Base-by-base conservation (phyloP, 1,140 invertebrate genomes). In the Trinorchestia longiramus region DNA sequence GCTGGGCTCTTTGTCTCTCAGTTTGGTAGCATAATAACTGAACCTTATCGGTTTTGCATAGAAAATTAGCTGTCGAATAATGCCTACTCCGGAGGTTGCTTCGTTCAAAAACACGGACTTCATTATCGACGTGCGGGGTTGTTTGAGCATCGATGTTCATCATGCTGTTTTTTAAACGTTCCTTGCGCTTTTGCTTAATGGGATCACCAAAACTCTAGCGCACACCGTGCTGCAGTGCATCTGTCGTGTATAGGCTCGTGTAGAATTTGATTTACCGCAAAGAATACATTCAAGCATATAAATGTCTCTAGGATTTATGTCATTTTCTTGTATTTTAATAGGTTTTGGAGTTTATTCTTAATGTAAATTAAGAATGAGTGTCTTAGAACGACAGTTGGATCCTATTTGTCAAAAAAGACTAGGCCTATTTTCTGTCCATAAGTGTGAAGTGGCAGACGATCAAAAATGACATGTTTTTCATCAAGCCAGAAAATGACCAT, bases 41-140 rank as follows among this genome's bases (percentile, higher is more conserved):
- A 77, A 77, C 62, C 62, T 77, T 77, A 77, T 77, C 62, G 62
- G 62, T 77, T 77, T 36, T 77, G 62, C 62, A 77, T 77, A 77
- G 62, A 77, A 77, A 77, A 77, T 77, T 77, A 77, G 62, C 62
- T 77, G 62, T 77, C 62, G 62, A 77, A 77, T 77, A 77, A 77
- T 77, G 62, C 62, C 62, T 77, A 77, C 62, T 11, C 62, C 36
- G 11, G 62, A 77, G 62, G 62, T 77, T 77, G 62, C 62, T 36
- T 77, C 62, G 15, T 77, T 77, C 62, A 77, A 77, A 77, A 77
- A 77, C 62, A 77, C 62, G 62, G 62, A 77, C 62, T 77, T 77
- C 62, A 77, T 77, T 77, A 77, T 77, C 62, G 62, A 77, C 62
- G 62, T 77, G 62, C 28, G 62, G 62, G 15, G 62, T 77, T 15